Evolutionary conservation across 2,797 vertebrate genomes (phyloP).

Genomic region (Cossypha niveicapilla): DNA sequence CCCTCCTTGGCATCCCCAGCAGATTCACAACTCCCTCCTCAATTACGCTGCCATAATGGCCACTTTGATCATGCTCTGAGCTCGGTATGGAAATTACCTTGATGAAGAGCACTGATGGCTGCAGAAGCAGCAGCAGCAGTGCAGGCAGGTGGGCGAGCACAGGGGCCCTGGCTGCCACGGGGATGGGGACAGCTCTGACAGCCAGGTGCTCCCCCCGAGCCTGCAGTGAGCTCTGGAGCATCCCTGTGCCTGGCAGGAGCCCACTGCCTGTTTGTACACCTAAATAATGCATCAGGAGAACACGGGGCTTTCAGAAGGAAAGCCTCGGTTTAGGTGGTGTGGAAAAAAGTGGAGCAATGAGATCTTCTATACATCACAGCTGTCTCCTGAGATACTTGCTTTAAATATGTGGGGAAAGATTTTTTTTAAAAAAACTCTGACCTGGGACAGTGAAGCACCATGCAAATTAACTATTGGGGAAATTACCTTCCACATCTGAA

Average conservation of each 20-base stretch:
- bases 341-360: not conserved
- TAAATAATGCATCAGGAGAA: not conserved
- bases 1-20: not conserved
- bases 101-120: not conserved
- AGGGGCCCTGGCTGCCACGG: not conserved
- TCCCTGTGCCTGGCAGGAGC: not conserved
- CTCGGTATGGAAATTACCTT: not conserved
- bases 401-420: not conserved
- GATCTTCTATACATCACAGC: not conserved
- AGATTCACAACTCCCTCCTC: conserved; percentile 34
- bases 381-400: not conserved
- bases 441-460: not conserved
- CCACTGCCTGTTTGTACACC: not conserved
- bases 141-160: accelerated
- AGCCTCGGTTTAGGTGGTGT: not conserved
- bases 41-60: not conserved
- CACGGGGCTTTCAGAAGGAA: not conserved
- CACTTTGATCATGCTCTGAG: conserved; percentile 15
- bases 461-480: not conserved
- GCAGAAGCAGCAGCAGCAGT: not conserved
- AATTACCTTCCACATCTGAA: not conserved
- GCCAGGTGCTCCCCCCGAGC: not conserved
- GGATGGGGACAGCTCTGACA: not conserved
- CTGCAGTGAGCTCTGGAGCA: not conserved
- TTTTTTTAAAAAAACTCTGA: not conserved